These are phyloP conservation scores for Tetraneura akinire DNA, from an alignment of 1,140 invertebrate genomes.

Conservation along the genomic window DNA sequence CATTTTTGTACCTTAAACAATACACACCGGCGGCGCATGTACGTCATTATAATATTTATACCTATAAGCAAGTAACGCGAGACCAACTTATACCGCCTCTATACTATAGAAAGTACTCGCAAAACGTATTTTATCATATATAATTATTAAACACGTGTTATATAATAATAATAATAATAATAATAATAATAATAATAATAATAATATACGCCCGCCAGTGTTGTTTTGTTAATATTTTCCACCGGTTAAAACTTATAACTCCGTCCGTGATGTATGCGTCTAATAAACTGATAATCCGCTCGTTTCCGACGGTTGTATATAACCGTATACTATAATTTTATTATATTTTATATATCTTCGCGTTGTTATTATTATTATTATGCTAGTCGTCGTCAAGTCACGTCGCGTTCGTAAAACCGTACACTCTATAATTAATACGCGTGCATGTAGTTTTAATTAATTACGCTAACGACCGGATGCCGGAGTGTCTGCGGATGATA, in stretches of 20 bases:
- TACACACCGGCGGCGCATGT: constrained; percentile 14
- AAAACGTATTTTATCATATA: no score
- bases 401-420: not conserved
- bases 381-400: not conserved
- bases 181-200: no score
- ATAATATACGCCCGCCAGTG: no score
- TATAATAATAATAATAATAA: no score
- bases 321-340: not conserved
- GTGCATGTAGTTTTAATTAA: constrained; percentile 39
- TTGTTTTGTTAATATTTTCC: constrained; percentile 45
- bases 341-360: not conserved
- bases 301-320: not conserved
- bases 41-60: no score
- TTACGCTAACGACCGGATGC: constrained; percentile 33
- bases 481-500: not conserved
- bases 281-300: constrained; percentile 35
- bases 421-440: not conserved
- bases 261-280: not conserved
- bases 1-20: constrained; percentile 39
- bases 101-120: no score
- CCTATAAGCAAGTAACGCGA: no score
- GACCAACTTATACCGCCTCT: no score
- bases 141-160: no score
- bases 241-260: constrained; percentile 12
- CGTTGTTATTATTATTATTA: not conserved